Percentiles rank a stretch among this genome's conserved stretches.
phyloP scores from a whole-genome alignment of 2,113 vertebrate genomes.

The Diadophis punctatus region DNA sequence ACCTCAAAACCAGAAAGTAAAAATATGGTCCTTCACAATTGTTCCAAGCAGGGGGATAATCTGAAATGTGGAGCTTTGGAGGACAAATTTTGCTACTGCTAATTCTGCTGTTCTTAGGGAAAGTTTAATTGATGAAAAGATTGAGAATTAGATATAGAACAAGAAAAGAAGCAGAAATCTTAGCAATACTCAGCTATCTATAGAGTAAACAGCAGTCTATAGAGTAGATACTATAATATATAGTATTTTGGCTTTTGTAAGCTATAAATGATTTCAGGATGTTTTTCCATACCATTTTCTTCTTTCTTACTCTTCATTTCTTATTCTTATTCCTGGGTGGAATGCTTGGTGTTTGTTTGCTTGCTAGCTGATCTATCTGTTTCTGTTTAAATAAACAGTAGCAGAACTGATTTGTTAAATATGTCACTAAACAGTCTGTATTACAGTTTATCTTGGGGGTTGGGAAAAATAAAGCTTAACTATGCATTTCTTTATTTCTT shows the following conservation, averaged over 20 bases:
- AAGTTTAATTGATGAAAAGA: background rate
- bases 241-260: constrained; percentile 44
- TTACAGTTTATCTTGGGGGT: constrained; percentile 52
- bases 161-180: background rate
- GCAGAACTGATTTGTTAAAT: constrained; percentile 61
- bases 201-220: background rate
- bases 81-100: background rate
- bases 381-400: constrained; percentile 64
- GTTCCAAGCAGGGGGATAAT: background rate
- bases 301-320: constrained; percentile 25
- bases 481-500: constrained; percentile 42
- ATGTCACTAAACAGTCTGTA: constrained; percentile 56
- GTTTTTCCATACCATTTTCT: background rate
- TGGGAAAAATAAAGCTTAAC: constrained; percentile 39
- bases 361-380: constrained; percentile 54
- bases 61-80: no score
- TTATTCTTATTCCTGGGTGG: constrained; percentile 53
- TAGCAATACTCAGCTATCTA: background rate
- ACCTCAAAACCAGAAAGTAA: background rate
- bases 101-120: background rate
- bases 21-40: background rate
- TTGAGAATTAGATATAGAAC: background rate
- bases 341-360: constrained; percentile 54
- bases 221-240: constrained; percentile 2
- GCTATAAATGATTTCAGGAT: constrained; percentile 7